Conservation (phyloP, 2,797 vertebrate genomes). For the Enteromius treurensis region DNA sequence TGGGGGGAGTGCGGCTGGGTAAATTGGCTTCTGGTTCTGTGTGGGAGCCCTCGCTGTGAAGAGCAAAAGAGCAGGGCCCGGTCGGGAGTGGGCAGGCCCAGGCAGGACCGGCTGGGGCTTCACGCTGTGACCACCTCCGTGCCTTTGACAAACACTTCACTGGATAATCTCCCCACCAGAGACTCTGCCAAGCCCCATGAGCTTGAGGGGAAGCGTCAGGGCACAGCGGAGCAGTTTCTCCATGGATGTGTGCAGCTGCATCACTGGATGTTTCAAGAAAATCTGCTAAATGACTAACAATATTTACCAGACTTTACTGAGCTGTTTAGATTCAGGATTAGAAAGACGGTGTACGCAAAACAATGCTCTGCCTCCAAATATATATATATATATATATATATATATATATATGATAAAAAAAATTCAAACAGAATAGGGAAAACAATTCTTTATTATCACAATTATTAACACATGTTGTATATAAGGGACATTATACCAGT, state of each 20-base stretch:
- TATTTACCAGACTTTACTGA: not conserved
- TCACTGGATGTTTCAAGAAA: constrained; percentile 14
- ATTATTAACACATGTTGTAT: constrained; percentile 44
- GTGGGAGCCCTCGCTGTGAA: constrained; percentile 75
- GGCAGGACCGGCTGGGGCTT: constrained; percentile 71
- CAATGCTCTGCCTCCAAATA: not conserved
- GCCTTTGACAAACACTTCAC: constrained; percentile 78
- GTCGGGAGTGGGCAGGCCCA: constrained; percentile 83
- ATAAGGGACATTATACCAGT: constrained; percentile 53
- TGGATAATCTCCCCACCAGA: constrained; percentile 79
- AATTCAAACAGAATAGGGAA: constrained; percentile 30
- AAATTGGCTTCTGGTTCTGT: constrained; percentile 78
- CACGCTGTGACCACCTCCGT: constrained; percentile 80
- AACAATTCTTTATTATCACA: constrained; percentile 57
- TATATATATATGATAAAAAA: not conserved
- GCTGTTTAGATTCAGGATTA: not conserved
- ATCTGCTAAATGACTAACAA: not conserved
- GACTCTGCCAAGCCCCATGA: constrained; percentile 76
- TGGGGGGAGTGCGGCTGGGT: constrained; percentile 66
- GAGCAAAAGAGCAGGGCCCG: constrained; percentile 78
- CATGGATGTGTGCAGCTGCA: constrained; percentile 53
- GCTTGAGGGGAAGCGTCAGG: constrained; percentile 71
- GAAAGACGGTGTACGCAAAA: not conserved
- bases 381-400: not conserved
- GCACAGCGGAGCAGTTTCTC: constrained; percentile 66